A percentile compares a stretch with the other conserved stretches of the same genome.
phyloP scores from a whole-genome alignment of 2,888 invertebrate genomes.

The Acrocyrtus sp. region DNA sequence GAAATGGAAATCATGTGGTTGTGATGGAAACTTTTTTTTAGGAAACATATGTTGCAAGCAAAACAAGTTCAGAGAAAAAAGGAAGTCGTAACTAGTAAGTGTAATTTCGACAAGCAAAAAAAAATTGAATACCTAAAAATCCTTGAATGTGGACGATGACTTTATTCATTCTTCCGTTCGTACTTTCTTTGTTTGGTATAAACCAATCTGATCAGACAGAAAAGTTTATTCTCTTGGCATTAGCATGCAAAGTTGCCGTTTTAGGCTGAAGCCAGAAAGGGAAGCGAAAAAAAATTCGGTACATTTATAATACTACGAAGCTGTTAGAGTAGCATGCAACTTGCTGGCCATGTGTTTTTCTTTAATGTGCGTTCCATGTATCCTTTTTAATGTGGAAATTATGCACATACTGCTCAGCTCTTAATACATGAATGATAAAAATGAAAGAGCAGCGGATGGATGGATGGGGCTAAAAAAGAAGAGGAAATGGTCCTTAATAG shows the following conservation, averaged over 20 bases:
- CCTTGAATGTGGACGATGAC: conserved; percentile 53
- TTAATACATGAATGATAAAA: neutral
- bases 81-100: conserved; percentile 37
- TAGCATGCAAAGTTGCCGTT: neutral
- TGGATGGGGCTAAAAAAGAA: conserved; percentile 53
- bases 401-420: conserved; percentile 10
- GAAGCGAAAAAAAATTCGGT: too few relatives aligned
- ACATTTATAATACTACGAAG: too few relatives aligned
- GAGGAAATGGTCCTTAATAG: conserved; percentile 45
- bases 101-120: conserved; percentile 31
- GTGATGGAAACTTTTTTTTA: neutral
- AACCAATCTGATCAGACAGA: conserved; percentile 23
- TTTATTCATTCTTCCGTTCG: conserved; percentile 25
- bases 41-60: conserved; percentile 35
- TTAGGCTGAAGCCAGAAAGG: too few relatives aligned
- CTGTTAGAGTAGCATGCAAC: too few relatives aligned
- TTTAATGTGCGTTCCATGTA: neutral
- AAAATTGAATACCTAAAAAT: conserved; percentile 9
- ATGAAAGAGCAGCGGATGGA: conserved; percentile 44
- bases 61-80: conserved; percentile 25
- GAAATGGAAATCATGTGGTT: neutral
- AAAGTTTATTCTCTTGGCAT: neutral
- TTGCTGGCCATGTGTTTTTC: neutral
- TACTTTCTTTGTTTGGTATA: conserved; percentile 15
- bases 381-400: conserved; percentile 6